Evolutionary conservation across 2,797 vertebrate genomes (phyloP).

Genomic region (Rhabdophis nuchalis): DNA sequence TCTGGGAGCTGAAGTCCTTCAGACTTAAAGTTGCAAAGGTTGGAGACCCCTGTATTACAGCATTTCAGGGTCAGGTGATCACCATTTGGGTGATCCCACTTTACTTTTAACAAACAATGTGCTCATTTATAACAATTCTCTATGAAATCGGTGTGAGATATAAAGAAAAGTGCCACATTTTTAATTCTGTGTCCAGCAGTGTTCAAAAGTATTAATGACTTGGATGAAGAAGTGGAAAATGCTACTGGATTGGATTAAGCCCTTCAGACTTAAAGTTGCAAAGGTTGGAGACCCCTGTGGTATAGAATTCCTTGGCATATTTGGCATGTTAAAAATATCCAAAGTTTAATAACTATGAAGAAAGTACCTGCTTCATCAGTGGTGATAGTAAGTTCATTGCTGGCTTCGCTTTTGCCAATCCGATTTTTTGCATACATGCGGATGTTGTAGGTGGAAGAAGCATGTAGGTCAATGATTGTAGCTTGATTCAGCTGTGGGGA

Average conservation of each 20-base stretch:
- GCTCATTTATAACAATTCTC: neutral
- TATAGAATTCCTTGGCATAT: neutral
- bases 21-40: no score
- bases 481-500: slow-evolving; percentile 98
- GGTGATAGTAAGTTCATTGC: slow-evolving; percentile 98
- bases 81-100: neutral
- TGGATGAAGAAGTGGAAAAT: neutral
- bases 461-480: slow-evolving; percentile 98
- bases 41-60: no score
- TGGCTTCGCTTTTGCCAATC: slow-evolving; percentile 96
- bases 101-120: neutral
- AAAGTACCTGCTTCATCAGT: slow-evolving; percentile 92
- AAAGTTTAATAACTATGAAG: neutral
- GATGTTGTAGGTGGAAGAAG: slow-evolving; percentile 98
- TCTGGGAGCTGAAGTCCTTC: no score
- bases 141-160: neutral
- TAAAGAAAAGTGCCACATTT: no score
- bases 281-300: no score
- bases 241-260: neutral
- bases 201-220: neutral
- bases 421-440: slow-evolving; percentile 99
- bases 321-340: neutral
- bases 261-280: no score
- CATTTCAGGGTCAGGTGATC: no score
- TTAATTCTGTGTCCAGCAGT: neutral